Base-by-base conservation (phyloP, 2,888 invertebrate genomes). In the Synanthedon tipuliformis region DNA sequence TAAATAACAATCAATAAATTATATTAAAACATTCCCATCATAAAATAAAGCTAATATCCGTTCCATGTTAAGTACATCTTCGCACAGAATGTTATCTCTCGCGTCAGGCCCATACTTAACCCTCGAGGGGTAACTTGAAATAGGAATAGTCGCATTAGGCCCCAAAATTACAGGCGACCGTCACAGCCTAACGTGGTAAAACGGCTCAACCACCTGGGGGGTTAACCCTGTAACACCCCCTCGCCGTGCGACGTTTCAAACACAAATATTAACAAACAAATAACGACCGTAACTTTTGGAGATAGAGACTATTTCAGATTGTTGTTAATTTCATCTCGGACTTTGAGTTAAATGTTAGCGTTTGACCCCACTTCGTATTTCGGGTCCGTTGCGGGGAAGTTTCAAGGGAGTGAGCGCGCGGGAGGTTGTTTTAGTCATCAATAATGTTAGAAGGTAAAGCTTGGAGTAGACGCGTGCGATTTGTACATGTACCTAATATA, bases 81-180 rank as follows among this genome's bases (percentile, higher is more conserved):
- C 57, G 59, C 56, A 61, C 60, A 64, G 61, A 61, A 58, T 62
- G 74, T 85, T 85, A 85, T 85, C 85, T 83, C 71, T 56, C 66
- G 69, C 73, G 75, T 71, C 84, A 83, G 81, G 76, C 80, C 73
- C 74, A 74, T 77, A 73, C 79, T 84, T 82, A 83, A 81, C 75
- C 67, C 76, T 69, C 68, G 73, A 74, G 79, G 79, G 84, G 84
- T 81, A 76, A 72, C 78, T 84, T 78, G 77, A 85, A 86, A 86
- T 86, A 86, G 86, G 83, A 84, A 85, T 86, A 83, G 87, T 81
- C 83, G 85, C 85, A 87, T 87, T 86, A 87, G 84, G 81, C 77
- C 71, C 79, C 84, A 78, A 83, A 86, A 86, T 86, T 86, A 85
- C 85, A 83, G 84, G 79, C 81, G 81, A 82, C 84, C 85, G 85